Conservation (phyloP, 2,888 invertebrate species). For the Priocnemis perturbator region DNA sequence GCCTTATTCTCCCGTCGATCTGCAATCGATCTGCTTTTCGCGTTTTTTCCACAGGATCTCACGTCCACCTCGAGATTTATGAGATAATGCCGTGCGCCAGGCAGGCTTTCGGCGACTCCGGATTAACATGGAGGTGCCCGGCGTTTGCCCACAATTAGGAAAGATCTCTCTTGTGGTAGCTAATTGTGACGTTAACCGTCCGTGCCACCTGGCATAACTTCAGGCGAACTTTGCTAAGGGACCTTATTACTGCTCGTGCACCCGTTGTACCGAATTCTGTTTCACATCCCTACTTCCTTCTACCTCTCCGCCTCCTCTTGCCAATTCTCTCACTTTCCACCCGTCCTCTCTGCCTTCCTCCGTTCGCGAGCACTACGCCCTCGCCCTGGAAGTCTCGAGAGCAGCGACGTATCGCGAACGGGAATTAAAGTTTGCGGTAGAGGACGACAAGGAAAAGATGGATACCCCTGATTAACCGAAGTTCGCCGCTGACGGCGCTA, state of each 20-base stretch:
- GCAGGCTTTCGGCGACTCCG: no score
- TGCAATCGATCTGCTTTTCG: no score
- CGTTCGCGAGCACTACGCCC: no score
- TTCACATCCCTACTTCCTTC: no score
- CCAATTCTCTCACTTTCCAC: background rate
- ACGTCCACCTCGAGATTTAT: no score
- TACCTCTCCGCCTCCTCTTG: background rate
- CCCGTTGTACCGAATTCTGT: background rate
- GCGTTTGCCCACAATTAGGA: constrained; percentile 7
- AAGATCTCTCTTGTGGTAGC: constrained; percentile 2
- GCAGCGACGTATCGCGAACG: no score
- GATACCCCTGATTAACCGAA: background rate
- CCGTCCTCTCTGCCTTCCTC: no score
- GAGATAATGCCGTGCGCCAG: no score
- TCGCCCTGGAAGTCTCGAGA: no score
- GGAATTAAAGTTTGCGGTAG: no score
- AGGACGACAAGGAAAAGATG: constrained; percentile 1
- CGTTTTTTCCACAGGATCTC: no score
- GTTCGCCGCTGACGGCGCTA: background rate
- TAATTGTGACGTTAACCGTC: constrained; percentile 17
- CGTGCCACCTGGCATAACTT: constrained; percentile 22
- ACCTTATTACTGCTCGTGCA: constrained; percentile 32
- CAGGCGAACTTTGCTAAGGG: constrained; percentile 24
- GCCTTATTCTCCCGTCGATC: no score
- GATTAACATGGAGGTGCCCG: background rate